Evolutionary conservation across 1,140 invertebrate species (phyloP).

Genomic region (Nymphalis io): DNA sequence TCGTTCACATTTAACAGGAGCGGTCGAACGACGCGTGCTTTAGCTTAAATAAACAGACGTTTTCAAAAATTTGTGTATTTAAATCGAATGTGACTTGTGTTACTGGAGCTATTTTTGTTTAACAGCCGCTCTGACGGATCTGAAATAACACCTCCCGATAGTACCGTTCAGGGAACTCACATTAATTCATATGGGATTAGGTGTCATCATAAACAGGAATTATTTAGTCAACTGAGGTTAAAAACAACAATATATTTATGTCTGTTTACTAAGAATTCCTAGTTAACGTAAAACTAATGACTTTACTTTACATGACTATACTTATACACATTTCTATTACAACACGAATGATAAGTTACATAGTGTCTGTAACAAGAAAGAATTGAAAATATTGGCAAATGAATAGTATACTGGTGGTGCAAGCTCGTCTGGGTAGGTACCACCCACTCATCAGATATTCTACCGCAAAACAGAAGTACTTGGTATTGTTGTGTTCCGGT

Average conservation of each 20-base stretch:
- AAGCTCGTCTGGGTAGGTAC: too few species aligned
- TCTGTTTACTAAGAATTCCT: conserved; percentile 40
- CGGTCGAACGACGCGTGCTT: conserved; percentile 56
- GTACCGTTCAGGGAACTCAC: conserved; percentile 65
- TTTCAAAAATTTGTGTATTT: conserved; percentile 80
- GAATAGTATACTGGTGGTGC: too few species aligned
- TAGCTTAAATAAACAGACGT: conserved; percentile 77
- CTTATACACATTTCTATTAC: too few species aligned
- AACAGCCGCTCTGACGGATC: conserved; percentile 74
- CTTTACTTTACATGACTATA: not conserved
- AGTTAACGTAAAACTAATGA: not conserved
- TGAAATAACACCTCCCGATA: conserved; percentile 75
- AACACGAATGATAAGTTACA: too few species aligned
- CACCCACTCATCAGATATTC: too few species aligned
- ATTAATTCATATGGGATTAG: conserved; percentile 80
- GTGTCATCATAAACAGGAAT: conserved; percentile 80
- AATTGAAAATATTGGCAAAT: too few species aligned
- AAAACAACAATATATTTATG: conserved; percentile 62
- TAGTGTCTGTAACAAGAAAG: too few species aligned
- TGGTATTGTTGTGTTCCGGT: too few species aligned
- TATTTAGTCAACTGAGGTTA: conserved; percentile 78
- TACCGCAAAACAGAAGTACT: too few species aligned
- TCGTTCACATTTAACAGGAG: conserved; percentile 36
- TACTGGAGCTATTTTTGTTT: conserved; percentile 74
- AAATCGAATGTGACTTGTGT: conserved; percentile 79